A percentile compares a stretch with the other conserved stretches of the same genome.
Evolutionary conservation across 1,140 invertebrate species (phyloP).

Genomic region (Diabrotica undecimpunctata): DNA sequence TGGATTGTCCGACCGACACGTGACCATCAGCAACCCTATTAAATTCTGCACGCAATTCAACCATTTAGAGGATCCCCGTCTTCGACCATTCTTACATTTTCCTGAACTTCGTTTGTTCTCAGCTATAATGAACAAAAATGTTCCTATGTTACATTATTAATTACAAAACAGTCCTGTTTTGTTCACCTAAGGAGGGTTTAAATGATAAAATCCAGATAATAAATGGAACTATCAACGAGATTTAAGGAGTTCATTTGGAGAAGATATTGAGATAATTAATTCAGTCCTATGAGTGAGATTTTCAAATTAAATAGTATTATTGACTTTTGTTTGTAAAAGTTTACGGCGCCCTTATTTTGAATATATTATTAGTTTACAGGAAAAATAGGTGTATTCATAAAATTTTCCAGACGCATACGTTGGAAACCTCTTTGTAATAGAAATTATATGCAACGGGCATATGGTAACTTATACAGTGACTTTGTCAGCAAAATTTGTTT

Average conservation of each 20-base stretch:
- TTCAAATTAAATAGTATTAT: too few relatives aligned
- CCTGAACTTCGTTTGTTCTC: slow-evolving; percentile 7
- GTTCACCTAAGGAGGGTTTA: slow-evolving; percentile 1
- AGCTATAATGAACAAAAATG: slow-evolving; percentile 6
- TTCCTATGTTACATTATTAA: slow-evolving; percentile 11
- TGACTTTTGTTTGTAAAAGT: too few relatives aligned
- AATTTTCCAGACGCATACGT: too few relatives aligned
- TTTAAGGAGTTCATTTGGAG: not conserved
- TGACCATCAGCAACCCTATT: slow-evolving; percentile 6
- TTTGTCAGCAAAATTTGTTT: too few relatives aligned
- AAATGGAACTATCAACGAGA: slow-evolving; percentile 8
- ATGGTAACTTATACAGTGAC: too few relatives aligned
- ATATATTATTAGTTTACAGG: too few relatives aligned
- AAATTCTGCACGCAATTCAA: slow-evolving; percentile 5
- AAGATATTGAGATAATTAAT: too few relatives aligned
- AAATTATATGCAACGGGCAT: too few relatives aligned
- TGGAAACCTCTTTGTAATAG: too few relatives aligned
- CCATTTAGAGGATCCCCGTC: not conserved
- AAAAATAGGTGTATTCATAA: too few relatives aligned
- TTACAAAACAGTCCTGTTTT: not conserved
- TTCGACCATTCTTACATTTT: not conserved
- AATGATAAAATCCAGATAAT: slow-evolving; percentile 15
- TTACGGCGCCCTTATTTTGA: too few relatives aligned
- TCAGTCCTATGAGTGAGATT: too few relatives aligned
- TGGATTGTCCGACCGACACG: slow-evolving; percentile 10